Percentiles rank a stretch among this genome's conserved stretches.
phyloP scores from a whole-genome alignment of 2,797 vertebrate genomes.

The Echiichthys vipera region DNA sequence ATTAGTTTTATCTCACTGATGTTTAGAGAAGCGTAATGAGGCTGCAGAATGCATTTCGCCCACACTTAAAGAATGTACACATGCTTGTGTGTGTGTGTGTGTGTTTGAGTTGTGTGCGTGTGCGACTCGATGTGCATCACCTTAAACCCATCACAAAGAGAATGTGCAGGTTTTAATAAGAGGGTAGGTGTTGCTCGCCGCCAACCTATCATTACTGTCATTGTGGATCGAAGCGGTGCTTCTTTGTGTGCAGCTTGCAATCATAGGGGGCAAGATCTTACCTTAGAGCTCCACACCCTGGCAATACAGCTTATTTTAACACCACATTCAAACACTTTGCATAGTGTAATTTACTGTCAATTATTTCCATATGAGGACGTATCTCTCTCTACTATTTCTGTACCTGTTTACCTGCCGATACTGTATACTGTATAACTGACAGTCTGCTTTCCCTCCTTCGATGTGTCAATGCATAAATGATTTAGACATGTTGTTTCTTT shows the following conservation, averaged over 20 bases:
- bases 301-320: slow-evolving; percentile 46
- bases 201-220: slow-evolving; percentile 76
- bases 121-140: slow-evolving; percentile 37
- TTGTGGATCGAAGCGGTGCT: slow-evolving; percentile 43
- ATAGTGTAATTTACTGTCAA: not conserved
- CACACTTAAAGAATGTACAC: slow-evolving; percentile 19
- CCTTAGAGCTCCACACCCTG: slow-evolving; percentile 24
- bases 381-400: not conserved
- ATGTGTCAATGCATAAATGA: not conserved
- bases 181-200: slow-evolving; percentile 50
- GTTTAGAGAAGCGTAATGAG: slow-evolving; percentile 68
- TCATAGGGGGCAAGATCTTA: slow-evolving; percentile 48
- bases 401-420: no score
- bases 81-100: not conserved
- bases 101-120: not conserved
- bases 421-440: no score
- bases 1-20: slow-evolving; percentile 69
- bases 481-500: slow-evolving; percentile 7
- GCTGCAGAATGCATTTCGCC: slow-evolving; percentile 46
- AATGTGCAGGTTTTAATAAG: slow-evolving; percentile 74
- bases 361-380: not conserved
- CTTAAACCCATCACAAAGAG: slow-evolving; percentile 41
- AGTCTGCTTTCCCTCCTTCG: no score
- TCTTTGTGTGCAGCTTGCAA: slow-evolving; percentile 65
- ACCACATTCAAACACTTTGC: slow-evolving; percentile 13